These are phyloP conservation scores for Aphaenogaster rudis DNA, from an alignment of 1,140 invertebrate species.

Conservation along the genomic window DNA sequence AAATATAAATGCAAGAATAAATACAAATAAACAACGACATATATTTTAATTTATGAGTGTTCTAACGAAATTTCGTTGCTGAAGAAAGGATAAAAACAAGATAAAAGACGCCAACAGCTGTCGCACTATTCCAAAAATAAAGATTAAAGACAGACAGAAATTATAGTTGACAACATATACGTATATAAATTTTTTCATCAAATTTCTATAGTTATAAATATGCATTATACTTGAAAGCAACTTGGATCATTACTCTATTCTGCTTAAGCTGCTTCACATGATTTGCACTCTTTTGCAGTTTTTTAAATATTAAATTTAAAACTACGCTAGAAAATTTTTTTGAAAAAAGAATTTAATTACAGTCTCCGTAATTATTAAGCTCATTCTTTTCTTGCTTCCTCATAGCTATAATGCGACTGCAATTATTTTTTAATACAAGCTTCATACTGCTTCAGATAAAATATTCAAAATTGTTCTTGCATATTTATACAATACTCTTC, in stretches of 20 bases:
- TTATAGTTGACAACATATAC: conserved; percentile 22
- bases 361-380: neutral
- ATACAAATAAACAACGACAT: neutral
- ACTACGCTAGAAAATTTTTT: neutral
- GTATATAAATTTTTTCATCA: neutral
- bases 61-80: conserved; percentile 20
- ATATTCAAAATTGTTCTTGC: neutral
- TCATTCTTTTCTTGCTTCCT: neutral
- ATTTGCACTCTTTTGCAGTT: neutral
- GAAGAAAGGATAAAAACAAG: conserved; percentile 6
- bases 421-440: neutral
- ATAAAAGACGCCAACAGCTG: neutral
- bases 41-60: conserved; percentile 7
- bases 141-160: neutral
- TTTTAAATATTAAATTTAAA: neutral
- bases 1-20: neutral
- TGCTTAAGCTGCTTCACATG: neutral
- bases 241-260: neutral
- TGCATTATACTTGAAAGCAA: neutral
- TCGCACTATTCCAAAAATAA: neutral
- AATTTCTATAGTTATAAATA: conserved; percentile 13
- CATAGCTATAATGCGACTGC: neutral
- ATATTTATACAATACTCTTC: neutral
- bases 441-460: neutral
- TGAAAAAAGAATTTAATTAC: conserved; percentile 1